These are phyloP conservation scores for Pyralis farinalis DNA, from an alignment of 2,888 invertebrate genomes.

Conservation along the genomic window DNA sequence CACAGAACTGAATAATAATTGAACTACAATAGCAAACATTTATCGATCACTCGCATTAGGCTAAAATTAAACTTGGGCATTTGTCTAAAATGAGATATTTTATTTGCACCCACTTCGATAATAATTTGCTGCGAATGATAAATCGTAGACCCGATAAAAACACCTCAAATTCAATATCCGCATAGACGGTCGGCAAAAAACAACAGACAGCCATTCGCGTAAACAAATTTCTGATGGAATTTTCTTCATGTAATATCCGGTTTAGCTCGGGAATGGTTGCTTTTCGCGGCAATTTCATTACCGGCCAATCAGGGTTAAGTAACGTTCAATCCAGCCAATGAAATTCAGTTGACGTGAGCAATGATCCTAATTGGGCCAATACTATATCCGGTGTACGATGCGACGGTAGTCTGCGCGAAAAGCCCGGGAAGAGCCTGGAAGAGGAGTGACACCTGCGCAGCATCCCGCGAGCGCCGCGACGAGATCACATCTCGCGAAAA, in stretches of 20 bases:
- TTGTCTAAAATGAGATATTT: slow-evolving; percentile 18
- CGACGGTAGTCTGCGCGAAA: slow-evolving; percentile 69
- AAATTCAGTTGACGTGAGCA: slow-evolving; percentile 37
- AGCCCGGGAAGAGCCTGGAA: slow-evolving; percentile 68
- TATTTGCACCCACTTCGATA: slow-evolving; percentile 18
- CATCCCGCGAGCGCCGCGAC: slow-evolving; percentile 59
- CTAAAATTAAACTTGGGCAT: slow-evolving; percentile 17
- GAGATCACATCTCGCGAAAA: slow-evolving; percentile 80
- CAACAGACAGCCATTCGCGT: slow-evolving; percentile 54
- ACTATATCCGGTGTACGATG: slow-evolving; percentile 55
- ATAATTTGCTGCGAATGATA: slow-evolving; percentile 35
- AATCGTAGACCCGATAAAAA: slow-evolving; percentile 38
- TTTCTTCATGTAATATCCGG: slow-evolving; percentile 70
- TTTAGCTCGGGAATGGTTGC: slow-evolving; percentile 44
- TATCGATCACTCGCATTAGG: slow-evolving; percentile 39
- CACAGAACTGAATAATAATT: slow-evolving; percentile 20
- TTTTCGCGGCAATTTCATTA: slow-evolving; percentile 52
- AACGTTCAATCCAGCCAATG: slow-evolving; percentile 41
- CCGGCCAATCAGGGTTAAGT: not conserved
- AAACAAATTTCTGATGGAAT: slow-evolving; percentile 76
- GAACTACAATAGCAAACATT: slow-evolving; percentile 33
- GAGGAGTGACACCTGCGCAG: slow-evolving; percentile 67
- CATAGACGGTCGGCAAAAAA: slow-evolving; percentile 42
- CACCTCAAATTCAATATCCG: slow-evolving; percentile 61
- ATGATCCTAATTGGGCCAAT: slow-evolving; percentile 62